Conservation (phyloP, 2,888 invertebrate species). For the Lasioglossum calceatum region DNA sequence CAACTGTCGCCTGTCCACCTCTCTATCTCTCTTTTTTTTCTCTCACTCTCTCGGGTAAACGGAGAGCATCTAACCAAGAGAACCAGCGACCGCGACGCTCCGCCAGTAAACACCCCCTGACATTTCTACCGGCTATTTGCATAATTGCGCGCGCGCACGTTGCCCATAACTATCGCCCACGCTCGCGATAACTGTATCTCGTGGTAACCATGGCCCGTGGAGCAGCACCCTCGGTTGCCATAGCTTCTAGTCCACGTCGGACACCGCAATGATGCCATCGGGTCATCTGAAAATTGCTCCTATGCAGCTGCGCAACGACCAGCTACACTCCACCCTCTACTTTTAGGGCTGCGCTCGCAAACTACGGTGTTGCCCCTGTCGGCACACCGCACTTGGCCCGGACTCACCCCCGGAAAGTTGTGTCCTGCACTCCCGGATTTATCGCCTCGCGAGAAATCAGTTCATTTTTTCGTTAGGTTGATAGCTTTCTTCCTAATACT, state of each 20-base stretch:
- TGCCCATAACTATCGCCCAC: slow-evolving; percentile 65
- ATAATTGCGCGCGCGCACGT: slow-evolving; percentile 65
- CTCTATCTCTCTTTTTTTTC: neutral
- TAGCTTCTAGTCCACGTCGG: slow-evolving; percentile 2
- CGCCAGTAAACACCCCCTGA: slow-evolving; percentile 46
- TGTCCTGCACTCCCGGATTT: neutral
- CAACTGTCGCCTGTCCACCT: neutral
- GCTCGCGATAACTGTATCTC: slow-evolving; percentile 66
- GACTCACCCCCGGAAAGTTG: neutral
- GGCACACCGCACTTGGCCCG: neutral
- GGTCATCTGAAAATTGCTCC: slow-evolving; percentile 11
- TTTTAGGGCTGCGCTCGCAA: neutral
- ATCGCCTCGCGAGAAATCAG: neutral
- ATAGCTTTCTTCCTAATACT: no score
- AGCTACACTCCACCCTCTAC: neutral
- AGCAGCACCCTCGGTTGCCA: slow-evolving; percentile 14
- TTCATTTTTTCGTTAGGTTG: no score
- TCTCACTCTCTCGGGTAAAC: neutral
- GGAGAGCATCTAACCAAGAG: neutral
- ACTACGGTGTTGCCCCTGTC: neutral
- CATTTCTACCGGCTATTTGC: slow-evolving; percentile 63
- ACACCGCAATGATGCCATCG: neutral
- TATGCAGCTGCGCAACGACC: neutral
- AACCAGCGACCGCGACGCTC: slow-evolving; percentile 6
- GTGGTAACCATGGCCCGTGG: slow-evolving; percentile 17